Evolutionary conservation across 2,888 invertebrate species (phyloP).

Genomic region (Napeogenes inachia): DNA sequence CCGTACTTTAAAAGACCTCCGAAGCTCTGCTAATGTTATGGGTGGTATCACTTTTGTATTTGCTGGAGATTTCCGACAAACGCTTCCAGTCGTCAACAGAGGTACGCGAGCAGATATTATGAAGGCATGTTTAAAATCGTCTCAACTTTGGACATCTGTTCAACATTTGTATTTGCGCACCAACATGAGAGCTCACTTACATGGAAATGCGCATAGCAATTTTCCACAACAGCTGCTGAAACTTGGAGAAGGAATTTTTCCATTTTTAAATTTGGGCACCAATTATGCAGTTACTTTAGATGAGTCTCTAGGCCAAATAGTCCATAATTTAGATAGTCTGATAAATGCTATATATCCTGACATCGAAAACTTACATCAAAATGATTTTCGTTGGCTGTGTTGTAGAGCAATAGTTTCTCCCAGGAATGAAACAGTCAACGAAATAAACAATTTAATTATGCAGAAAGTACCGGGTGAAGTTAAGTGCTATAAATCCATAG

Average conservation of each 20-base stretch:
- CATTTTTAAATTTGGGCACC: constrained; percentile 24
- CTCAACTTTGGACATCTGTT: too few relatives aligned
- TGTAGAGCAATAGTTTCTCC: constrained; percentile 32
- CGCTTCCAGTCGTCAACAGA: too few relatives aligned
- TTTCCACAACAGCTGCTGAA: neutral
- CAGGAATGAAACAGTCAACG: constrained; percentile 34
- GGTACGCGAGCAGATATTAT: neutral
- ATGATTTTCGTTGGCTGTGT: constrained; percentile 33
- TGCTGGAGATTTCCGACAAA: too few relatives aligned
- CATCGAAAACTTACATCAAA: constrained; percentile 28
- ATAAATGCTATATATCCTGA: constrained; percentile 17
- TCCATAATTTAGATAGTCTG: constrained; percentile 18
- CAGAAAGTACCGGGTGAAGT: constrained; percentile 29
- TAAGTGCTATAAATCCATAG: constrained; percentile 32
- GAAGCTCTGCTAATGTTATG: constrained; percentile 13
- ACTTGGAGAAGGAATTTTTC: constrained; percentile 16
- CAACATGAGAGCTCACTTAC: too few relatives aligned
- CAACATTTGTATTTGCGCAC: too few relatives aligned
- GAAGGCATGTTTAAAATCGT: too few relatives aligned
- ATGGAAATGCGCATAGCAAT: neutral
- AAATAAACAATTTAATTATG: constrained; percentile 33
- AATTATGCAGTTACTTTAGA: constrained; percentile 19
- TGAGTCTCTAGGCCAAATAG: constrained; percentile 32
- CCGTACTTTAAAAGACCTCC: neutral
- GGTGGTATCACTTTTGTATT: constrained; percentile 27